Percentiles rank a stretch among this genome's conserved stretches.
Conservation (phyloP, 2,888 invertebrate genomes). For the Bhutanitis thaidina region DNA sequence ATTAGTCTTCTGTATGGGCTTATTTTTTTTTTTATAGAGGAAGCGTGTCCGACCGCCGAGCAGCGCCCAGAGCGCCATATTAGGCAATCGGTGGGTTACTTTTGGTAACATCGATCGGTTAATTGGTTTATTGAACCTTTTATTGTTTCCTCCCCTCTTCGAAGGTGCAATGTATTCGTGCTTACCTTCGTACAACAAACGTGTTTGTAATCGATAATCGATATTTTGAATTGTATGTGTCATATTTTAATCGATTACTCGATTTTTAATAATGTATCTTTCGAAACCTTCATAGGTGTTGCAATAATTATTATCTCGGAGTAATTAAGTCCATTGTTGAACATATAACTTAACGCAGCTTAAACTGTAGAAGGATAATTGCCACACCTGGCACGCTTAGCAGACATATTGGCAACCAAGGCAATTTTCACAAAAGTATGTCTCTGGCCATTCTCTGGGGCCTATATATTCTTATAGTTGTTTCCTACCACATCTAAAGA, state of each 20-base stretch:
- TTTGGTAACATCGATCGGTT: conserved; percentile 16
- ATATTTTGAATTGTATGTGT: neutral
- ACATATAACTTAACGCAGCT: too few species aligned
- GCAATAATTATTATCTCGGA: too few species aligned
- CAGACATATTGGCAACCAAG: neutral
- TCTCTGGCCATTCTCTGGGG: too few species aligned
- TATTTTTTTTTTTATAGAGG: conserved; percentile 22
- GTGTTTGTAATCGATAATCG: neutral
- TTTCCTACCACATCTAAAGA: too few species aligned
- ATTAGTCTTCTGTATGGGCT: conserved; percentile 16
- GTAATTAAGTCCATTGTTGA: too few species aligned
- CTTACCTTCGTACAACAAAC: neutral
- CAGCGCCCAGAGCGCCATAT: conserved; percentile 6
- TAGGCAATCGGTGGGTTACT: conserved; percentile 12
- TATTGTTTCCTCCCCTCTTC: conserved; percentile 1
- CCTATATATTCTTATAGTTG: too few species aligned
- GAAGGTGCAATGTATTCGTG: neutral
- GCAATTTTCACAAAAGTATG: too few species aligned
- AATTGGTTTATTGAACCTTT: conserved; percentile 22
- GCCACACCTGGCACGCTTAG: neutral
- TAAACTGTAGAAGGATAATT: too few species aligned
- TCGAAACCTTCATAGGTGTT: too few species aligned
- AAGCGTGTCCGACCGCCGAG: conserved; percentile 12
- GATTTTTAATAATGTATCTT: too few species aligned
- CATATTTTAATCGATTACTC: neutral